These are phyloP conservation scores for Microctonus hyperodae DNA, from an alignment of 2,888 invertebrate species.

Conservation along the genomic window DNA sequence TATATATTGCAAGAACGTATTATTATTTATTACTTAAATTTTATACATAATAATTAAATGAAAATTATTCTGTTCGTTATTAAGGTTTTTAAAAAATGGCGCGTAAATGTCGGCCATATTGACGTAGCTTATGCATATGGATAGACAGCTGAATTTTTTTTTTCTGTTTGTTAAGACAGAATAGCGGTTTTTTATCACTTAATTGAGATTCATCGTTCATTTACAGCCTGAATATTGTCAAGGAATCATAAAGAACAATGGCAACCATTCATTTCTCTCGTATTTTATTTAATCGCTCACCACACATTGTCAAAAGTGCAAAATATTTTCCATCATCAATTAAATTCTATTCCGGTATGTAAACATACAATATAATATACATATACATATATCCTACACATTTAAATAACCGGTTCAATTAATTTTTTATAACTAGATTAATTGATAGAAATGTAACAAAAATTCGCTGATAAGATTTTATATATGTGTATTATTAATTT, in stretches of 20 bases:
- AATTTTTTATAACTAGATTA: neutral
- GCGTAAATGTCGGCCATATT: neutral
- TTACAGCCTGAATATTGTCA: slow-evolving; percentile 4
- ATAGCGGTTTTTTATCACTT: neutral
- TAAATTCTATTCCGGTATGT: slow-evolving; percentile 54
- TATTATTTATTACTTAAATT: no score
- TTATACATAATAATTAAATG: no score
- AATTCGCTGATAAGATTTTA: no score
- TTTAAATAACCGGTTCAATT: neutral
- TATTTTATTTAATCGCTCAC: slow-evolving; percentile 35
- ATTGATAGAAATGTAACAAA: neutral
- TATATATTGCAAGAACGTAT: no score
- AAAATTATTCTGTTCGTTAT: no score
- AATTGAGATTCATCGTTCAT: neutral
- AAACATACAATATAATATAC: no score
- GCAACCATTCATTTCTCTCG: slow-evolving; percentile 42
- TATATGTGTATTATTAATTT: no score
- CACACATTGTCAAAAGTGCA: slow-evolving; percentile 31
- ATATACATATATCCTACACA: no score
- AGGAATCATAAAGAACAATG: slow-evolving; percentile 38
- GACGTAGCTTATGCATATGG: neutral
- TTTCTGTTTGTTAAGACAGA: neutral
- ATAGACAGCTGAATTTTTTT: no score
- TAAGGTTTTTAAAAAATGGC: neutral
- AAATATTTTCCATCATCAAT: slow-evolving; percentile 38